Conservation (phyloP, 2,797 vertebrate species). For the Emys orbicularis region DNA sequence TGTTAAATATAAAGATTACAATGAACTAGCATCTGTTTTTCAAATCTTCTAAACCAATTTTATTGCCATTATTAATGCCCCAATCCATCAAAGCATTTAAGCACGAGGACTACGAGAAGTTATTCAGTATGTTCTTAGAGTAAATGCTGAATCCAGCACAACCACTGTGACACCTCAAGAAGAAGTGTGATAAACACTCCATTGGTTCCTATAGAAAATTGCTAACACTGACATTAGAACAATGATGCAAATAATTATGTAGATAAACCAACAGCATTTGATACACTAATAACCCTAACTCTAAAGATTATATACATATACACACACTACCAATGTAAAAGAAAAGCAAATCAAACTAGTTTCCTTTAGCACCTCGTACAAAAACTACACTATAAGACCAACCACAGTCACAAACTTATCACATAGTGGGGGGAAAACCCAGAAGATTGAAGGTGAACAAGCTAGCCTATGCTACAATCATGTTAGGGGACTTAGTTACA, state of each 20-base stretch:
- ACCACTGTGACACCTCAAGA: background rate
- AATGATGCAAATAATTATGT: background rate
- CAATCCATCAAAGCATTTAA: background rate
- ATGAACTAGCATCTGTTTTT: background rate
- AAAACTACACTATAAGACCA: background rate
- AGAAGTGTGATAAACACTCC: background rate
- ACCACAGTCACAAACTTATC: background rate
- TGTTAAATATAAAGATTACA: background rate
- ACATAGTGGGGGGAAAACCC: background rate
- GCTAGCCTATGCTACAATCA: background rate
- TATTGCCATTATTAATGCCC: background rate
- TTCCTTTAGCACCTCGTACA: background rate
- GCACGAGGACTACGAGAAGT: background rate
- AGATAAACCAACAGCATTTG: background rate
- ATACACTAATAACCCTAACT: background rate
- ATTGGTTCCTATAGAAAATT: background rate
- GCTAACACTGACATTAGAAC: background rate
- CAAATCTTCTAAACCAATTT: constrained; percentile 11
- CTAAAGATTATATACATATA: background rate
- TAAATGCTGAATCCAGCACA: background rate
- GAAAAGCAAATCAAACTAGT: background rate
- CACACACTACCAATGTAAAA: background rate
- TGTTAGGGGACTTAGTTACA: background rate
- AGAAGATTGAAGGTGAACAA: background rate
- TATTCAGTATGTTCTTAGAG: constrained; percentile 24